Evolutionary conservation across 2,113 vertebrate genomes (phyloP), one percentile per base, ranked within the genome.

Genomic region (Otus sunia): DNA sequence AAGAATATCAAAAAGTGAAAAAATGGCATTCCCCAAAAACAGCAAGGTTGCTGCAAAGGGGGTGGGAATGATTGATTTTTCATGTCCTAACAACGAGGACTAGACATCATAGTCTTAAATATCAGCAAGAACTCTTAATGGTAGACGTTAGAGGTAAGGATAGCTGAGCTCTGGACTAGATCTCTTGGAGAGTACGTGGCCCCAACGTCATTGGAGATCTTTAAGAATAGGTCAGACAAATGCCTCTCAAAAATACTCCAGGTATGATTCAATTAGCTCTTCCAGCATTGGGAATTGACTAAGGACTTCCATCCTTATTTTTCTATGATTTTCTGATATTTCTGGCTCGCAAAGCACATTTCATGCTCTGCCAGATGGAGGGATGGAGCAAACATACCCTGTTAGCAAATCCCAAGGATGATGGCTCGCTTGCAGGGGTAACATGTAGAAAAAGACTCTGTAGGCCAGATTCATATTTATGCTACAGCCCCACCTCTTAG

Each of bases 191-290:
- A 73, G 32, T 50, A 18, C 5, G 1, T 47, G 52, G 26, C 59
- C 72, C 16, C 0, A 5, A 18, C 47, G 9, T 84, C 19, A 6
- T n/a, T 90, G 47, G 60, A 86, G 80, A 63, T 85, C 79, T 94
- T 91, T 66, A 89, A n/a, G 56, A 74, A 14, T 1, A 93, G 49
- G 58, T 19, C 83, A 84, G 68, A 55, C 52, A 77, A 92, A 94
- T 71, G 37, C 64, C 68, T 95, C 47, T 85, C 80, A 74, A 5
- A 67, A 67, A 4, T 64, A 55, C 60, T 75, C 52, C 93, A 96
- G 93, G 93, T 95, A 59, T 88, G 95, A 93, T 90, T 93, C 85
- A 79, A 79, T 75, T 45, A 81, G 79, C 47, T 77, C 68, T 96
- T 88, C 80, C 76, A 94, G 76, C 60, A 47, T 3, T 95, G 89